Percentiles rank a stretch among this genome's conserved stretches.
phyloP scores from a whole-genome alignment of 2,113 vertebrate species.

The Neodon shergylaensis region DNA sequence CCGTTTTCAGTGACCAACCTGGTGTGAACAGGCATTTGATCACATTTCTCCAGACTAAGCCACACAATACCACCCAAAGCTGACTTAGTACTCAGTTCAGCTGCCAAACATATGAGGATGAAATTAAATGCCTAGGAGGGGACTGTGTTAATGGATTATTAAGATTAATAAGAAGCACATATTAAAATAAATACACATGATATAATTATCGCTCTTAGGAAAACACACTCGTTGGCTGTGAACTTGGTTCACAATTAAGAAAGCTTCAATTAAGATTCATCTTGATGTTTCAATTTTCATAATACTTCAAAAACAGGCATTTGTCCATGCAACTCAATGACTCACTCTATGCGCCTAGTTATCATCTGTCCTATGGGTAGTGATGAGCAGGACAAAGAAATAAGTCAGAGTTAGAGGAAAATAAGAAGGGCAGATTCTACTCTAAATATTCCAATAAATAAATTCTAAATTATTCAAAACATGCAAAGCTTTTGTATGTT shows the following conservation, averaged over 20 bases:
- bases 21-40: not conserved
- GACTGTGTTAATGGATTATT: not conserved
- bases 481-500: constrained; percentile 10
- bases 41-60: not conserved
- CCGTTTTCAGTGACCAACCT: not conserved
- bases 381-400: not conserved
- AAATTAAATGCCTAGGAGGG: not conserved
- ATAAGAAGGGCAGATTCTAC: not conserved
- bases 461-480: constrained; percentile 12
- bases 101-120: not conserved
- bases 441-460: constrained; percentile 28
- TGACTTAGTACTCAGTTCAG: not conserved
- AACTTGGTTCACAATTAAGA: not conserved
- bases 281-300: not conserved
- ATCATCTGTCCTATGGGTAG: not conserved
- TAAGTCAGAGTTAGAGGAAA: not conserved
- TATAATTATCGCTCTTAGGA: not conserved
- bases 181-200: not conserved
- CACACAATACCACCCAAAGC: not conserved
- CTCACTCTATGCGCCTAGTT: not conserved
- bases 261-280: not conserved
- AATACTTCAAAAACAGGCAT: not conserved
- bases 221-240: not conserved
- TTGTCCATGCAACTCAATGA: not conserved
- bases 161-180: not conserved